Conservation (phyloP, 2,113 vertebrate genomes). For the Nerophis ophidion region DNA sequence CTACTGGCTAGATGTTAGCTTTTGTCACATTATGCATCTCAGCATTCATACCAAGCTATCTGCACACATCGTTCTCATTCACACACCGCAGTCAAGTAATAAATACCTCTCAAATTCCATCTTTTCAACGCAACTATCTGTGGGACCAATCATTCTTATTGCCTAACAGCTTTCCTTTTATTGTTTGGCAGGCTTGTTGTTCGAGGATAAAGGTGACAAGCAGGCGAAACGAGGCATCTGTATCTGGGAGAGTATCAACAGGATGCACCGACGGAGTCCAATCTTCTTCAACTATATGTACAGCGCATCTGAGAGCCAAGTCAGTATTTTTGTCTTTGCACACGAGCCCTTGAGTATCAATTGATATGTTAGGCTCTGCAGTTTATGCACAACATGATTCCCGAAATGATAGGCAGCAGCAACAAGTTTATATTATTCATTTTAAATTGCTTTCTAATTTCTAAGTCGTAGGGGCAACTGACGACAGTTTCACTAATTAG, state of each 20-base stretch:
- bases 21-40: too few species aligned
- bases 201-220: constrained; percentile 96
- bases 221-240: constrained; percentile 88
- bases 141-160: not conserved
- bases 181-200: constrained; percentile 78
- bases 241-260: constrained; percentile 94
- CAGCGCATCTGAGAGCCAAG: constrained; percentile 79
- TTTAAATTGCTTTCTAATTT: too few species aligned
- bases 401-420: too few species aligned
- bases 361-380: not conserved
- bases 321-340: constrained; percentile 28
- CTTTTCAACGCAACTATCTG: not conserved
- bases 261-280: constrained; percentile 87
- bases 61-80: not conserved
- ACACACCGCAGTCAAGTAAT: not conserved
- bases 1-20: too few species aligned
- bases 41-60: not conserved
- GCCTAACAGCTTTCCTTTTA: constrained; percentile 34
- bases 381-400: too few species aligned
- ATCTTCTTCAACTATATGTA: constrained; percentile 97
- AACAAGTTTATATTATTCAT: too few species aligned
- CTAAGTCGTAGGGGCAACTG: too few species aligned
- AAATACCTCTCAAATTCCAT: not conserved
- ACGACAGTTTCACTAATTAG: too few species aligned
- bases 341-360: not conserved